A percentile compares a stretch with the other conserved stretches of the same genome.
Evolutionary conservation across 2,113 vertebrate species (phyloP).

Genomic region (Rhodinocichla rosea): DNA sequence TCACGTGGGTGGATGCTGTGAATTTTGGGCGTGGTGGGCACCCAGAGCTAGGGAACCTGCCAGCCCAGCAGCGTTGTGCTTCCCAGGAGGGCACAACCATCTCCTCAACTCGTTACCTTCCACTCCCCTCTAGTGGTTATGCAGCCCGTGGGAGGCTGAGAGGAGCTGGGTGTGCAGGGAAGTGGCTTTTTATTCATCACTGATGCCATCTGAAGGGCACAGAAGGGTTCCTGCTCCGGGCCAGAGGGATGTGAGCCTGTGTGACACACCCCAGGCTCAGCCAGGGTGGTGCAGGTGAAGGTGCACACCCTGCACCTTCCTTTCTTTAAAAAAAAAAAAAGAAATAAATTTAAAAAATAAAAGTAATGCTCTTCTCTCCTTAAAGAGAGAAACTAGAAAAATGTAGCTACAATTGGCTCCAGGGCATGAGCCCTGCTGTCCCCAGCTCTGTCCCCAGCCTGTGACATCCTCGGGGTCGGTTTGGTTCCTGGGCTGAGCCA

Average conservation of each 20-base stretch:
- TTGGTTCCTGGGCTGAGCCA: neutral
- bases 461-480: rapidly evolving
- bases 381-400: neutral
- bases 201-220: neutral
- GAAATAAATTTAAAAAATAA: neutral
- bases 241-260: rapidly evolving
- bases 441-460: neutral
- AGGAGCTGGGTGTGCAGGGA: neutral
- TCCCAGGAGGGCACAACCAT: neutral
- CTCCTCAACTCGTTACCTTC: neutral
- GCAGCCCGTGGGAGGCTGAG: neutral
- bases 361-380: neutral
- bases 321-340: neutral
- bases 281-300: neutral
- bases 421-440: neutral
- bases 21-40: neutral
- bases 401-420: neutral
- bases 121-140: constrained; percentile 25
- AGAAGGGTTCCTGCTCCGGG: neutral
- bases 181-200: neutral
- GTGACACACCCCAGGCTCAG: neutral
- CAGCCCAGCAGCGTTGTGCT: rapidly evolving
- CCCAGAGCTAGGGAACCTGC: neutral
- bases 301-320: neutral
- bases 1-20: neutral